phyloP scores from a whole-genome alignment of 2,888 invertebrate genomes.

The Chalcis sispes region DNA sequence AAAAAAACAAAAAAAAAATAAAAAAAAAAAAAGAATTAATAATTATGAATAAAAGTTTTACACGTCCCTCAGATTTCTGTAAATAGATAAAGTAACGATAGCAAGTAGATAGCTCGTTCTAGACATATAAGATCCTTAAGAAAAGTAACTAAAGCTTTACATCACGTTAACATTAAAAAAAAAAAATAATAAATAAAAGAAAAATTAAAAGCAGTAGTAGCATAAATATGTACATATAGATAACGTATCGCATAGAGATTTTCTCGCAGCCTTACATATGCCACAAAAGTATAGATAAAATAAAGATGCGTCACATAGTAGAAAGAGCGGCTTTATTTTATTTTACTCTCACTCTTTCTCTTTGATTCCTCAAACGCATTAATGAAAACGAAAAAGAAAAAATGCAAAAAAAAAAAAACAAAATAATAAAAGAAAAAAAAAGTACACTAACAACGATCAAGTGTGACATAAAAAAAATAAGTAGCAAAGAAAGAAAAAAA shows the following conservation, averaged over 20 bases:
- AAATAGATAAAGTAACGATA: slow-evolving; percentile 34
- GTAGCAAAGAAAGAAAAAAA: no score
- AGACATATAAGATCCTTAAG: slow-evolving; percentile 41
- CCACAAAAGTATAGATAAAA: slow-evolving; percentile 5
- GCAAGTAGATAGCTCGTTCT: slow-evolving; percentile 45
- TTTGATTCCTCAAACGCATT: slow-evolving; percentile 8
- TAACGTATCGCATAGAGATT: slow-evolving; percentile 31
- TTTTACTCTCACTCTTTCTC: neutral
- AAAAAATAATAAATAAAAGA: no score
- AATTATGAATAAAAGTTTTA: neutral
- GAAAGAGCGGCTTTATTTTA: slow-evolving; percentile 11
- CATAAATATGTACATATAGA: neutral
- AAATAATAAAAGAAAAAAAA: no score
- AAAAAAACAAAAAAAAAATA: no score
- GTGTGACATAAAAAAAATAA: no score
- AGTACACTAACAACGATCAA: neutral
- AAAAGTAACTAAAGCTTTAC: neutral
- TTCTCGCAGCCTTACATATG: neutral
- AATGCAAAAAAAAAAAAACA: no score
- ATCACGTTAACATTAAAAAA: no score
- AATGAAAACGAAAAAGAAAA: no score
- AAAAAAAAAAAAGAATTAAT: slow-evolving; percentile 15
- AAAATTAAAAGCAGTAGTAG: neutral
- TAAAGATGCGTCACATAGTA: slow-evolving; percentile 6
- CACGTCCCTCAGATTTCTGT: slow-evolving; percentile 2